A percentile compares a stretch with the other conserved stretches of the same genome.
These are phyloP conservation scores for Cisticola juncidis DNA, from an alignment of 2,113 vertebrate species.

Conservation along the genomic window DNA sequence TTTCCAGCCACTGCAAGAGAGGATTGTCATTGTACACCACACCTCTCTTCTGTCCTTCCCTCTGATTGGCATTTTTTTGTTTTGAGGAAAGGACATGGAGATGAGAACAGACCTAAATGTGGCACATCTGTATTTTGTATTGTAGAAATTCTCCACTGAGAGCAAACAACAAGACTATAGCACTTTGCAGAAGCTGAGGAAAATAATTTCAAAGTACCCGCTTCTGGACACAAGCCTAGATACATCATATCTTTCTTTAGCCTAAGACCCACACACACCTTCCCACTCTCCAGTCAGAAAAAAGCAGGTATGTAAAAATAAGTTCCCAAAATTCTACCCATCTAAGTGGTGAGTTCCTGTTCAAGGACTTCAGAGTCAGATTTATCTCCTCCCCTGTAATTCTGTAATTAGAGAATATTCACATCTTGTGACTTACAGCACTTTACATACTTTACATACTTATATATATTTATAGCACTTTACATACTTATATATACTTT, in stretches of 20 bases:
- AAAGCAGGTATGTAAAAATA: not conserved
- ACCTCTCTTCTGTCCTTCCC: not conserved
- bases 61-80: not conserved
- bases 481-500: not conserved
- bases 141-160: not conserved
- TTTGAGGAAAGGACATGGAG: not conserved
- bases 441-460: no score
- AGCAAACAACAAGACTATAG: not conserved
- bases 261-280: not conserved
- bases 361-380: not conserved
- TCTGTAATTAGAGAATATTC: not conserved
- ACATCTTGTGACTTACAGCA: not conserved
- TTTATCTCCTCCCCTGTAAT: not conserved
- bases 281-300: not conserved
- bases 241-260: not conserved
- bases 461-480: not conserved
- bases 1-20: not conserved
- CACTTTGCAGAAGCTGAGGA: not conserved
- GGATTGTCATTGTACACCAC: not conserved
- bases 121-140: not conserved
- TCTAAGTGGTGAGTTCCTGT: not conserved
- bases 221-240: not conserved
- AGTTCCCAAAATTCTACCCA: not conserved
- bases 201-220: not conserved
- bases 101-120: not conserved